Percentiles rank a stretch among this genome's conserved stretches.
Conservation (phyloP, 2,888 invertebrate species). For the Cephus pygmeus region DNA sequence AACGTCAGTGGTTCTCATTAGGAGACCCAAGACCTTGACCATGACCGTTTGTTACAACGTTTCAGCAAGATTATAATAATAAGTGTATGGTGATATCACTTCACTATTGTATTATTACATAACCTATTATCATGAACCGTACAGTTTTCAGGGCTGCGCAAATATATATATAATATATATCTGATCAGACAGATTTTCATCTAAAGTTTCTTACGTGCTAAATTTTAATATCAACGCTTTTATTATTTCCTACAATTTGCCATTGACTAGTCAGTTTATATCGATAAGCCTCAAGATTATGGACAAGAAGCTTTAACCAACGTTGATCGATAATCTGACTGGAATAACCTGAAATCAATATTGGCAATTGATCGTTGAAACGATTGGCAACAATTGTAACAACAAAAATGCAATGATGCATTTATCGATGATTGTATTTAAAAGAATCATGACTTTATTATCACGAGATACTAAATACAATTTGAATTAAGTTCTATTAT, state of each 20-base stretch:
- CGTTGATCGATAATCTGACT: background rate
- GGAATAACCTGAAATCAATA: background rate
- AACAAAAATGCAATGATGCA: background rate
- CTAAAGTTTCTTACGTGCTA: background rate
- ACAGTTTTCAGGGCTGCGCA: background rate
- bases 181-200: background rate
- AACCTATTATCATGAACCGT: background rate
- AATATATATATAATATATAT: background rate
- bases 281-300: background rate
- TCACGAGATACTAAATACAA: background rate
- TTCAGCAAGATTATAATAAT: background rate
- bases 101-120: background rate
- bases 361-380: background rate
- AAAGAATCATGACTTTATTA: background rate
- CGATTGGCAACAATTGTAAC: background rate
- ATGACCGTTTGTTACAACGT: background rate
- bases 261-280: background rate
- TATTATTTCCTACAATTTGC: background rate
- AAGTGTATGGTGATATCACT: background rate
- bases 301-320: background rate
- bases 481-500: background rate
- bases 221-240: background rate
- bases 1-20: constrained; percentile 5
- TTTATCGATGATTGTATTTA: background rate
- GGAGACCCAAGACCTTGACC: background rate